phyloP scores from a whole-genome alignment of 2,113 vertebrate genomes.

The Cichladusa arquata region DNA sequence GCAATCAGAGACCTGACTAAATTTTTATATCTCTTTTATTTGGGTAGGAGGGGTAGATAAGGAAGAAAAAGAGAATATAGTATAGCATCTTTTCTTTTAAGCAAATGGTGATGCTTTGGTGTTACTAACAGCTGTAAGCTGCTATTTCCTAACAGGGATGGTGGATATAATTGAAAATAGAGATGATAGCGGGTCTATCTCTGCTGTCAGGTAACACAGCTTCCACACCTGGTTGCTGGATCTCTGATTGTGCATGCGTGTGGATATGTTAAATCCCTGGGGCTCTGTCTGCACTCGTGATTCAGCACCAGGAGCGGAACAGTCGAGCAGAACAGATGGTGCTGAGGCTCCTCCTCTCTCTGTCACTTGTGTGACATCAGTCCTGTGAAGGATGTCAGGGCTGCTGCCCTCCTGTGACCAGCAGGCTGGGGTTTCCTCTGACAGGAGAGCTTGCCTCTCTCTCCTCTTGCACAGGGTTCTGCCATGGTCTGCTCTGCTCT shows the following conservation, averaged over 20 bases:
- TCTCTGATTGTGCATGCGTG: neutral
- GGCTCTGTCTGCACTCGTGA: neutral
- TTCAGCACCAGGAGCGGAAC: neutral
- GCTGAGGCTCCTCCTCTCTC: neutral
- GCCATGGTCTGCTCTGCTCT: neutral
- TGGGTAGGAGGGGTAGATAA: neutral
- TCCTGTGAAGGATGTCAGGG: neutral
- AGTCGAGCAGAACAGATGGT: neutral
- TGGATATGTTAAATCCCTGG: neutral
- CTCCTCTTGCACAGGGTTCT: fast-evolving
- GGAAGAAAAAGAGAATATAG: neutral
- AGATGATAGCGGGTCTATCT: fast-evolving
- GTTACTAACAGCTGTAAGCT: neutral
- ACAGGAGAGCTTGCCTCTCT: neutral
- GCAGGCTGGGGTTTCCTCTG: neutral
- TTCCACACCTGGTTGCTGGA: neutral
- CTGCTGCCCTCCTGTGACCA: neutral
- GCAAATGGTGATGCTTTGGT: neutral
- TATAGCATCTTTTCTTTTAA: neutral
- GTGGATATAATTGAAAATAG: neutral
- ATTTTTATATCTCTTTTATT: neutral
- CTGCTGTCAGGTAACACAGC: neutral
- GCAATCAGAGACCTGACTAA: neutral
- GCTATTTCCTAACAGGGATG: neutral
- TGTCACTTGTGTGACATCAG: neutral